Base-by-base conservation (phyloP, 2,113 vertebrate species). In the Australoheros scitulus region DNA sequence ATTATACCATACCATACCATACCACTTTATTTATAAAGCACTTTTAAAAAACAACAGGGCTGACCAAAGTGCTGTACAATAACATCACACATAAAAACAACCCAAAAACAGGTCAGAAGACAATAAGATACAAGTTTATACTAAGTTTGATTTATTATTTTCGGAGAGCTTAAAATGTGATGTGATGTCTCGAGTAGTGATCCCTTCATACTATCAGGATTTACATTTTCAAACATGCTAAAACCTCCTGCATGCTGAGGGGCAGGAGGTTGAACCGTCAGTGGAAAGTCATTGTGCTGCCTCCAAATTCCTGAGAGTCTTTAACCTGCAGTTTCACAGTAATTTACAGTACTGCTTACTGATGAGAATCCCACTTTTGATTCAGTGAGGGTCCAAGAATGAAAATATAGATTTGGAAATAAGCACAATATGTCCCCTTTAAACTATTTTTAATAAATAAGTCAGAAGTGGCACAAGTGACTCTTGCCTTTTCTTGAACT, bases 221-320 rank as follows among this genome's bases (percentile, higher is more conserved):
- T 70, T 70, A 4, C 9, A 18, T 52, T 4, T 70, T 15, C 32
- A 52, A 32, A 52, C 65, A 70, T 70, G 41, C 14, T 18, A 29
- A 70, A 70, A 26, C 15, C 50, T 70, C 22, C 41, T 68, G 22
- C 22, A 29, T 50, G 65, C 43, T 43, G 50, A 70, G 43, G 1
- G 0, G 47, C 64, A 50, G 5, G 64, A 3, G 15, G 3, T 11
- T 70, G 18, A 50, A 50, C 2, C 0, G 0, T 15, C 17, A 32
- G 1, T 5, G 65, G 65, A 70, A 57, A 24, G 24, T 72, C 10
- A 72, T 32, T 52, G 50, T 0, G 3, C 65, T 52, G 17, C 26
- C 43, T 52, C 6, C 65, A 70, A 70, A 52, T 52, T 52, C 24
- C 11, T 1, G 0, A 32, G 3, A 32, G 50, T 13, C 24, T 52